Conservation (phyloP, 30 jellyfish, hydroid and myxozoan genomes). For the Hydractinia echinata region DNA sequence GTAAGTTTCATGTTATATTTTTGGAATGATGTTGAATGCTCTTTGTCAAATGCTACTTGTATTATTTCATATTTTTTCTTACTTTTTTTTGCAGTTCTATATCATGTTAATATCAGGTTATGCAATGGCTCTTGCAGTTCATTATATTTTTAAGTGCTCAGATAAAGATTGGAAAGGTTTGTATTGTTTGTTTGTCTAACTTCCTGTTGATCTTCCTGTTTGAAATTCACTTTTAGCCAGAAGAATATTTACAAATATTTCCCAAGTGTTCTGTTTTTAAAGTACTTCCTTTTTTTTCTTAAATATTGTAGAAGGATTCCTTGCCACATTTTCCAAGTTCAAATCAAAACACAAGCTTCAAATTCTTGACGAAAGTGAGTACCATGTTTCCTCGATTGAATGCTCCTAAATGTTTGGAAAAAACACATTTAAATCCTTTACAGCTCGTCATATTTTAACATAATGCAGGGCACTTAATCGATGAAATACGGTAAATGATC, state of each 20-base stretch:
- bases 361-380: constrained; percentile 14
- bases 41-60: background rate
- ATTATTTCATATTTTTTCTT: background rate
- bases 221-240: background rate
- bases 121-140: constrained; percentile 71
- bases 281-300: background rate
- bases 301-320: background rate
- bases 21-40: no score
- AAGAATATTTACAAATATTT: background rate
- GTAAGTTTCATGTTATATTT: constrained; percentile 37
- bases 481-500: no score
- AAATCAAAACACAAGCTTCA: background rate
- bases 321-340: background rate
- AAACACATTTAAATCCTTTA: no score
- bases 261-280: background rate
- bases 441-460: no score
- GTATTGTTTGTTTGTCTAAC: background rate
- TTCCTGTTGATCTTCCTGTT: background rate
- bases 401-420: background rate
- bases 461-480: no score
- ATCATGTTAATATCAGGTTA: constrained; percentile 72
- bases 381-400: constrained; percentile 1
- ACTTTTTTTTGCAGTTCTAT: constrained; percentile 53
- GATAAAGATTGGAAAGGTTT: constrained; percentile 95
- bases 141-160: constrained; percentile 72